phyloP scores from a whole-genome alignment of 2,113 vertebrate genomes.

The Ceratotherium simum region DNA sequence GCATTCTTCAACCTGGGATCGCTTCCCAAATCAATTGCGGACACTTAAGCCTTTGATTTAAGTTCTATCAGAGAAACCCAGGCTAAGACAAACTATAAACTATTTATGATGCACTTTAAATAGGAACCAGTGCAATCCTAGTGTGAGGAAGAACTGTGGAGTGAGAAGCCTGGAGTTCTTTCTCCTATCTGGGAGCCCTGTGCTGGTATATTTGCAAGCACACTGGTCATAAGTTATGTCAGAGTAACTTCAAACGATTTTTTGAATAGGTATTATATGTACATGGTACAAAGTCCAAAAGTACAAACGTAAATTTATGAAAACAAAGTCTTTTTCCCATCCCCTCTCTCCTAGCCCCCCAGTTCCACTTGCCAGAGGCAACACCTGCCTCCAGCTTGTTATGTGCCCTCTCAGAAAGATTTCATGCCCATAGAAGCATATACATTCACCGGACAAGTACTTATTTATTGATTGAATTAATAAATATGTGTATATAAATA shows the following conservation, averaged over 20 bases:
- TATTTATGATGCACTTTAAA: not conserved
- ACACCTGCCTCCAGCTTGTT: not conserved
- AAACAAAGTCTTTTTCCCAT: not conserved
- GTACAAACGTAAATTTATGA: not conserved
- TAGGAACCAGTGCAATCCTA: not conserved
- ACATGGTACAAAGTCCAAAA: not conserved
- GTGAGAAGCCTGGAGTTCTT: not conserved
- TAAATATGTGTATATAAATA: not conserved
- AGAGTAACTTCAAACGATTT: not conserved
- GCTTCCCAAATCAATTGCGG: not conserved
- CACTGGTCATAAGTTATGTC: not conserved
- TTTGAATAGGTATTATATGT: not conserved
- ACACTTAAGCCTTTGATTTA: not conserved
- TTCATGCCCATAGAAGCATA: not conserved
- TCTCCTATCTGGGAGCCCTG: not conserved
- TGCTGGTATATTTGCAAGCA: not conserved
- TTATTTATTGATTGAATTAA: not conserved
- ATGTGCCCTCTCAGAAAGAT: not conserved
- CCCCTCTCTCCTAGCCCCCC: not conserved
- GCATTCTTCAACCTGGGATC: not conserved
- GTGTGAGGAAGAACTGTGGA: not conserved
- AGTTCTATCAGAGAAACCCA: not conserved
- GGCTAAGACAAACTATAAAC: not conserved
- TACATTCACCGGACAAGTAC: not conserved
- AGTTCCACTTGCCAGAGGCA: not conserved